Base-by-base conservation (phyloP, 2,797 vertebrate species). In the Buphagus erythrorhynchus region DNA sequence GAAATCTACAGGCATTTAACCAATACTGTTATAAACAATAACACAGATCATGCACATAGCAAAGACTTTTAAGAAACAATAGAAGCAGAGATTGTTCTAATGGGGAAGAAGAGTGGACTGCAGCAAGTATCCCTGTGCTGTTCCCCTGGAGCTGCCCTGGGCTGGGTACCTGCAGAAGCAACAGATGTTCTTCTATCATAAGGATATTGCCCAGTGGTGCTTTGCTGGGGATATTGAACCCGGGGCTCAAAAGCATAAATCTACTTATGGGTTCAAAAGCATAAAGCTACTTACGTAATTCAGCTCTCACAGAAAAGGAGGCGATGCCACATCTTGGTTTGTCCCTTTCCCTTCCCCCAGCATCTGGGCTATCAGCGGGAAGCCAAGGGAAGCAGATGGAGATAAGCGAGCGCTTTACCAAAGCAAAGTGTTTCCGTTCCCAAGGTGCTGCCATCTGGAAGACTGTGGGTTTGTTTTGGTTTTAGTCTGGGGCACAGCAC, bases 381-480 rank as follows among this genome's bases (percentile, higher is more conserved):
- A 95, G 86, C 58, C 5, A 7, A 54, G 45, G 93, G 90, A 97
- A 97, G 91, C 93, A 95, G 95, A 93, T 88, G 93, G 95, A 94
- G 94, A 91, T 95, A 95, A 95, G 94, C 2, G 0, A 90, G 90
- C 2, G 8, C 72, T 94, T 93, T 71, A 83, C 65, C 68, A 43
- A 90, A 93, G 87, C 91, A 95, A 95, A 95, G 46, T 3, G 33
- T 43, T 96, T 97, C 90, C 65, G n/a, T 95, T 95, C 82, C 89
- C 95, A 92, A 79, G 85, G 66, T 57, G 58, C 73, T 86, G 72
- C 74, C 78, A 71, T 91, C 82, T 91, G 85, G 57, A 80, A 88
- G 57, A 49, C 75, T 77, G 43, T 12, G 57, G 48, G 52, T 73
- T 93, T 94, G 7, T 91, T 95, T 96, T 62, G 38, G 31, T 75